A percentile compares a stretch with the other conserved stretches of the same genome.
Evolutionary conservation across 1,140 invertebrate species (phyloP).

Genomic region (Dinothrombium tinctorium): DNA sequence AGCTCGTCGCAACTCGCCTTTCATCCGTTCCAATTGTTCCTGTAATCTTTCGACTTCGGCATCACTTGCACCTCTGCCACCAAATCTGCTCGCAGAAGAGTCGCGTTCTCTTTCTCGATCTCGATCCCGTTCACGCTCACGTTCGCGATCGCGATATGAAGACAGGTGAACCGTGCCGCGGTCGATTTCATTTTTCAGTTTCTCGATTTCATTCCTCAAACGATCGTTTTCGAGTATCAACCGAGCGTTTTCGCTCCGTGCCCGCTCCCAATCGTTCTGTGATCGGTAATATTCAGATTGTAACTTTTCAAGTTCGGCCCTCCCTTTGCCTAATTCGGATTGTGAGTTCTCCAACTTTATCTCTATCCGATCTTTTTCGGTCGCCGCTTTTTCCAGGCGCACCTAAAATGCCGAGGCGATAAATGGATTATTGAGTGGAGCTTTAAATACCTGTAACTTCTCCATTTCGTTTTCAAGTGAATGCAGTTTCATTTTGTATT

Average conservation of each 20-base stretch:
- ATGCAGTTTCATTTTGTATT: conserved; percentile 82
- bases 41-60: conserved; percentile 25
- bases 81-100: not conserved
- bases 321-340: conserved; percentile 72
- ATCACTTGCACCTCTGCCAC: not conserved
- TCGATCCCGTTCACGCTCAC: conserved; percentile 7
- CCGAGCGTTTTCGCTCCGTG: conserved; percentile 28
- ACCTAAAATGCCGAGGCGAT: conserved; percentile 25
- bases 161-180: not conserved
- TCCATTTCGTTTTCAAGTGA: conserved; percentile 68
- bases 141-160: not conserved
- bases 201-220: conserved; percentile 18
- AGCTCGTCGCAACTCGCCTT: conserved; percentile 54
- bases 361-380: conserved; percentile 69
- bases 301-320: conserved; percentile 71
- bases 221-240: conserved; percentile 71
- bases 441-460: conserved; percentile 34
- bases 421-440: not conserved
- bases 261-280: conserved; percentile 16
- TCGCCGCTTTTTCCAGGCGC: conserved; percentile 53
- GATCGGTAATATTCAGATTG: conserved; percentile 34
- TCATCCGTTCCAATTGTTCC: conserved; percentile 59
- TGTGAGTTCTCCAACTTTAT: conserved; percentile 72
- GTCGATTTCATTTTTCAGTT: conserved; percentile 6
- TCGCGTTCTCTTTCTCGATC: not conserved